Percentiles rank a stretch among this genome's conserved stretches.
Conservation (phyloP, 37 sponge, comb jelly and placozoan species). For the Mnemiopsis leidyi region DNA sequence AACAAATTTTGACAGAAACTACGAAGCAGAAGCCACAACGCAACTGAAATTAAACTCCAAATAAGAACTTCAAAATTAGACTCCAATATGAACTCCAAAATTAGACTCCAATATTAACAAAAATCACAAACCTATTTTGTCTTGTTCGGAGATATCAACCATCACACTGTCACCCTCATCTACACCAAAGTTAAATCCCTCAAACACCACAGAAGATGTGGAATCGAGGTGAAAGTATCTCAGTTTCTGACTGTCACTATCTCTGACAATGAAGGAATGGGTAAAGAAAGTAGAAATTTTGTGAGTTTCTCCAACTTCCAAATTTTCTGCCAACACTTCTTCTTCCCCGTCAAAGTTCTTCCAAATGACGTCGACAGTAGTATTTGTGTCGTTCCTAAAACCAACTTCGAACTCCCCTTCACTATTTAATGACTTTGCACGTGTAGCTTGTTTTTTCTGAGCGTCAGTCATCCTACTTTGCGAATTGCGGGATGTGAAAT, state of each 20-base stretch:
- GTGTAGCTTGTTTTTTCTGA: too few species aligned
- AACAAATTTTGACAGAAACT: too few species aligned
- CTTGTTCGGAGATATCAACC: background rate
- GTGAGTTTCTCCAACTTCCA: background rate
- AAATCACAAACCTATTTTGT: background rate
- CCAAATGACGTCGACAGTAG: background rate
- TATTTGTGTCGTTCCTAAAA: background rate
- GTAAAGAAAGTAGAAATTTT: background rate
- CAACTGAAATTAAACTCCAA: too few species aligned
- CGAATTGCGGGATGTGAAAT: too few species aligned
- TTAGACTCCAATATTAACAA: too few species aligned
- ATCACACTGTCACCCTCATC: background rate
- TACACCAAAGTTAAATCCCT: background rate
- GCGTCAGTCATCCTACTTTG: too few species aligned
- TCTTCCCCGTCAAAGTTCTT: background rate
- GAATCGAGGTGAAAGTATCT: background rate
- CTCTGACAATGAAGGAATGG: background rate
- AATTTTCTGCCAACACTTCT: background rate
- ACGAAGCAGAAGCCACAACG: too few species aligned
- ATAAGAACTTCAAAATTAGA: too few species aligned
- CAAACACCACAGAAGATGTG: background rate
- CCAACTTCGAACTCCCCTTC: background rate
- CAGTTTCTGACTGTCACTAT: background rate
- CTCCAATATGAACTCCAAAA: too few species aligned
- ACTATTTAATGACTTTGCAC: background rate